Conservation (phyloP, 64 coral and sea anemone species). For the Montipora cactus region DNA sequence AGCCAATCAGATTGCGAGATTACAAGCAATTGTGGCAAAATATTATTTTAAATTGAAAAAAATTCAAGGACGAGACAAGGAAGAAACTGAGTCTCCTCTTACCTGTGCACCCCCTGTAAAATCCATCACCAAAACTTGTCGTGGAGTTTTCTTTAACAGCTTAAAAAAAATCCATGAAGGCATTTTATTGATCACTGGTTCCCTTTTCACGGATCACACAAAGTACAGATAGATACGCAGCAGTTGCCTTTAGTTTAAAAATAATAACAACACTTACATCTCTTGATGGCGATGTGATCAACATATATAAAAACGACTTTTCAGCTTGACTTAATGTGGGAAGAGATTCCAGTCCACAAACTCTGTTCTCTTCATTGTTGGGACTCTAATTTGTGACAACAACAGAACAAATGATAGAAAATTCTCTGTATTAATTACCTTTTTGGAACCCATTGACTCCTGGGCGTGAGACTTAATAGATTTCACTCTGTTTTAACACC, state of each 20-base stretch:
- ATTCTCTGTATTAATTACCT: not conserved
- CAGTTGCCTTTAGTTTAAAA: too few relatives aligned
- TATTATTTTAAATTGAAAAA: too few relatives aligned
- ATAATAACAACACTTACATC: conserved; percentile 71
- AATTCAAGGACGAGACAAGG: too few relatives aligned
- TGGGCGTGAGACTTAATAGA: too few relatives aligned
- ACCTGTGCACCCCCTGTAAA: conserved; percentile 49
- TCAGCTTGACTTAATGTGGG: conserved; percentile 78
- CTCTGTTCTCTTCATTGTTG: conserved; percentile 69
- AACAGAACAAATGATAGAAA: not conserved
- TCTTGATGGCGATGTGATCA: conserved; percentile 86
- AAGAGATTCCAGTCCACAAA: conserved; percentile 54
- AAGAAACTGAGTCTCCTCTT: too few relatives aligned
- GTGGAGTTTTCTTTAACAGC: conserved; percentile 85
- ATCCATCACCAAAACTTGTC: conserved; percentile 67
- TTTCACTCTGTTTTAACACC: too few relatives aligned
- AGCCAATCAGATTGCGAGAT: too few relatives aligned
- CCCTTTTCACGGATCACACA: too few relatives aligned
- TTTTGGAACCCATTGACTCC: too few relatives aligned
- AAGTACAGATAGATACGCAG: too few relatives aligned
- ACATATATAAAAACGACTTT: conserved; percentile 86
- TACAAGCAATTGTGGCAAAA: too few relatives aligned
- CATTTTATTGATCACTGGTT: not conserved
- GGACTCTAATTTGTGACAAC: conserved; percentile 25
- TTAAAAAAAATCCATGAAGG: conserved; percentile 1